A percentile compares a stretch with the other conserved stretches of the same genome.
phyloP scores from a whole-genome alignment of 1,140 invertebrate species.

The Riptortus pedestris region DNA sequence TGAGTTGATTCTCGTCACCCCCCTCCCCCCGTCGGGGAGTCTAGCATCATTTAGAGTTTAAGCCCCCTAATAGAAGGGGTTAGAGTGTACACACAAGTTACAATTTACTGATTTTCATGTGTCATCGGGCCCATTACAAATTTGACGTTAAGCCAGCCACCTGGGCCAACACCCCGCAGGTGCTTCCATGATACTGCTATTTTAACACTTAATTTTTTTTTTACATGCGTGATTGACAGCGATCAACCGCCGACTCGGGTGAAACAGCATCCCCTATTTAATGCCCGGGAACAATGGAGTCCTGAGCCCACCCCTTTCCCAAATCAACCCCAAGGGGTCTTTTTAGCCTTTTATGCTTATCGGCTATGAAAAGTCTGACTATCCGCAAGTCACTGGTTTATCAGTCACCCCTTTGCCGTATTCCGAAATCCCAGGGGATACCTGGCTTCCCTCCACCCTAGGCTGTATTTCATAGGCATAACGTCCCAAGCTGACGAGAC shows the following conservation, averaged over 20 bases:
- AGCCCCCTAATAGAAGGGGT: not conserved
- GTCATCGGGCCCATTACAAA: slow-evolving; percentile 21
- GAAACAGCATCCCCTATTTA: not conserved
- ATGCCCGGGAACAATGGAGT: not conserved
- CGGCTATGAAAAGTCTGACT: not conserved
- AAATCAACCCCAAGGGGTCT: no score
- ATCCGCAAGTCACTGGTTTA: slow-evolving; percentile 12
- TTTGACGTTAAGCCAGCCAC: slow-evolving; percentile 14
- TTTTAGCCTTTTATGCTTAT: no score
- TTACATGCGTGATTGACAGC: slow-evolving; percentile 1
- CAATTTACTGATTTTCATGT: slow-evolving; percentile 18
- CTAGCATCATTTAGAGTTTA: not conserved
- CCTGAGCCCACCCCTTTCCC: not conserved
- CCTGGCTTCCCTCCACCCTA: not conserved
- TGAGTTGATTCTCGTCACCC: no score
- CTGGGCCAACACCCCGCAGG: slow-evolving; percentile 12
- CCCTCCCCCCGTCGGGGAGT: not conserved
- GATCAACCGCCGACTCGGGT: slow-evolving; percentile 5
- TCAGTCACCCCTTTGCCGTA: not conserved
- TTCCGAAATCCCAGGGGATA: not conserved
- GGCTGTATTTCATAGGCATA: slow-evolving; percentile 1
- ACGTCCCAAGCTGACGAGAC: not conserved
- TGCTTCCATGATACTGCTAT: slow-evolving; percentile 13
- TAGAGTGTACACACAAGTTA: not conserved
- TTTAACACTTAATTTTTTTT: slow-evolving; percentile 3